Percentiles rank a stretch among this genome's conserved stretches.
These are phyloP conservation scores for Acomys russatus DNA, from an alignment of 2,797 vertebrate genomes.

Conservation along the genomic window DNA sequence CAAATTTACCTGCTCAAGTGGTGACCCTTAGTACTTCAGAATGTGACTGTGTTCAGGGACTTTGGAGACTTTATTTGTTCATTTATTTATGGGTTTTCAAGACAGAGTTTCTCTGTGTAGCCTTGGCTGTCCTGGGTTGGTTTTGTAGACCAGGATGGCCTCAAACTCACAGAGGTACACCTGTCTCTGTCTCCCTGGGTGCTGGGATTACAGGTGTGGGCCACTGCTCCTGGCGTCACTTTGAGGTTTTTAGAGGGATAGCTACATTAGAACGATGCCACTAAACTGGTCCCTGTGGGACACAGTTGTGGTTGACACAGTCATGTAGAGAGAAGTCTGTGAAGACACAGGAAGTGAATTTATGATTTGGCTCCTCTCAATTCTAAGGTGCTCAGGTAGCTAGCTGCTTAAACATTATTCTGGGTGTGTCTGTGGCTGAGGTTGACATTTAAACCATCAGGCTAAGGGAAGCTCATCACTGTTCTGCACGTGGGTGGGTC, in stretches of 20 bases:
- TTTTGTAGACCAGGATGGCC: too few species aligned
- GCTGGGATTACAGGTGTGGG: too few species aligned
- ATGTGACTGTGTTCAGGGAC: not conserved
- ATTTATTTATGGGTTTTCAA: too few species aligned
- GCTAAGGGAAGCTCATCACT: not conserved
- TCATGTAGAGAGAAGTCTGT: not conserved
- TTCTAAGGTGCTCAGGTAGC: not conserved
- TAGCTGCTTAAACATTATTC: not conserved
- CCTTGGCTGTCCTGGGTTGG: too few species aligned
- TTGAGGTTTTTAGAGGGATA: not conserved
- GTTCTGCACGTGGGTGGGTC: too few species aligned
- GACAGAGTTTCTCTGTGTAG: too few species aligned
- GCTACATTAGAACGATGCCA: not conserved
- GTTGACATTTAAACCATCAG: not conserved
- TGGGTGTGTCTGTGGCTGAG: not conserved
- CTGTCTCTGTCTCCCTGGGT: too few species aligned
- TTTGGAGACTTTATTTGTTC: not conserved
- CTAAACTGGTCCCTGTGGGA: not conserved
- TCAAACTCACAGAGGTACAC: too few species aligned
- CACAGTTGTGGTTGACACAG: not conserved
- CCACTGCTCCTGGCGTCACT: not conserved
- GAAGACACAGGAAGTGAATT: not conserved
- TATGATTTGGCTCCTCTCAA: not conserved
- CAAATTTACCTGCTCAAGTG: not conserved
- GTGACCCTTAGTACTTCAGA: not conserved